These are phyloP conservation scores for Cheirogaleus medius DNA, from an alignment of 2,113 vertebrate genomes.

Conservation along the genomic window DNA sequence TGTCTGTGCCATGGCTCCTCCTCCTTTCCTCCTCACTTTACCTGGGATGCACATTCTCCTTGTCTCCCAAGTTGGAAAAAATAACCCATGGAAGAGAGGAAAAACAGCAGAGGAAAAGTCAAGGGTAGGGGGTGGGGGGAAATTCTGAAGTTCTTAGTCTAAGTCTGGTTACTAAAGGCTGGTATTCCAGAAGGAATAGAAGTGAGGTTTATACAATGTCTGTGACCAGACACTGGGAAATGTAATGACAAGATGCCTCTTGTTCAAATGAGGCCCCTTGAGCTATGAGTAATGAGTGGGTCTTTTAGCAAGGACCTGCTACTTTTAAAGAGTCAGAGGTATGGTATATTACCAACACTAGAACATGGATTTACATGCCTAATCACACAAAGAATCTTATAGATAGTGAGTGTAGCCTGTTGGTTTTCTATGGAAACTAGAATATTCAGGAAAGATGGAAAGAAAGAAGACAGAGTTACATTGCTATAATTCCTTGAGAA, in stretches of 20 bases:
- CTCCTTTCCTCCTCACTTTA: constrained; percentile 83
- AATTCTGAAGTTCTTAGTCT: constrained; percentile 35
- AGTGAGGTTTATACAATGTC: constrained; percentile 16
- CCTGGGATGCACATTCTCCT: constrained; percentile 83
- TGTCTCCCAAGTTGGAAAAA: constrained; percentile 73
- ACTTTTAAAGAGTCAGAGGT: constrained; percentile 35
- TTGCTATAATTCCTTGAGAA: not conserved
- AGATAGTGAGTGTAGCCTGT: not conserved
- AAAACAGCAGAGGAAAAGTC: constrained; percentile 60
- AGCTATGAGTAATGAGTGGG: not conserved
- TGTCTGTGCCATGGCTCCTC: constrained; percentile 74
- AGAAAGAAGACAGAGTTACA: not conserved
- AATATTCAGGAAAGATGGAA: not conserved
- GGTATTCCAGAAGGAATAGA: constrained; percentile 48
- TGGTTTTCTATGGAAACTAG: not conserved
- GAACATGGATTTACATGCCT: not conserved
- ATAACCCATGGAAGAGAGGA: constrained; percentile 51
- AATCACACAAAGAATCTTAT: not conserved
- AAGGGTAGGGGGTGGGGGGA: not conserved
- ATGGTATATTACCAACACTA: not conserved
- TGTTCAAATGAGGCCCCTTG: not conserved
- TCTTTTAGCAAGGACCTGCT: not conserved
- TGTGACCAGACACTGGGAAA: constrained; percentile 42
- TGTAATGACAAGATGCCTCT: constrained; percentile 46
- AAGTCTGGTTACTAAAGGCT: constrained; percentile 64